A percentile compares a stretch with the other conserved stretches of the same genome.
These are phyloP conservation scores for Paramisgurnus dabryanus DNA, from an alignment of 2,113 vertebrate species.

Conservation along the genomic window DNA sequence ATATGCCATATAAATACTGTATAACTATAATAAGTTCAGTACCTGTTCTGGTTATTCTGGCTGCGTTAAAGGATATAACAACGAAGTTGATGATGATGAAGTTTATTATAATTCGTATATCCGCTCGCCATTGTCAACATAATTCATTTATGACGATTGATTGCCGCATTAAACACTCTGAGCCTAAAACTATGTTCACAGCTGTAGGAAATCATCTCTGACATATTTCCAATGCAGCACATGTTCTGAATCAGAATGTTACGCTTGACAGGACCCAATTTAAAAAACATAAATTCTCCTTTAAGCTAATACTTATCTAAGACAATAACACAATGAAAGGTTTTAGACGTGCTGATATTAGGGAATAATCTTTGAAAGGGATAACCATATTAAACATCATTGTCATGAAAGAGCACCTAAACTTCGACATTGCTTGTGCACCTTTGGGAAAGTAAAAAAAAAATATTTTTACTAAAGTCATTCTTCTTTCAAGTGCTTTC, in stretches of 20 bases:
- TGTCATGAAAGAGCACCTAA: too few species aligned
- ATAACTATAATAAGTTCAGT: background rate
- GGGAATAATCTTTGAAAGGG: too few species aligned
- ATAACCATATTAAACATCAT: too few species aligned
- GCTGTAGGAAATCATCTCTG: slow-evolving; percentile 16
- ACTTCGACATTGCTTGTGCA: too few species aligned
- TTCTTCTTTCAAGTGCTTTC: too few species aligned
- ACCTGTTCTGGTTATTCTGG: background rate
- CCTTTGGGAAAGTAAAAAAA: too few species aligned
- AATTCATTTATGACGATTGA: slow-evolving; percentile 7
- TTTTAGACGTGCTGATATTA: too few species aligned
- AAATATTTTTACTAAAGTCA: too few species aligned
- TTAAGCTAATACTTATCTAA: background rate
- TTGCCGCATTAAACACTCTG: background rate
- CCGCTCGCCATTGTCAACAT: background rate
- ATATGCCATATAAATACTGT: background rate
- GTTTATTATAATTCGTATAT: background rate
- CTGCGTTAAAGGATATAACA: background rate
- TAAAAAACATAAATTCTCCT: background rate
- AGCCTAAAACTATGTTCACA: slow-evolving; percentile 9
- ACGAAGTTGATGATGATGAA: background rate
- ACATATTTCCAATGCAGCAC: slow-evolving; percentile 18
- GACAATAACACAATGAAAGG: background rate
- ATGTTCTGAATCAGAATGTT: slow-evolving; percentile 15
- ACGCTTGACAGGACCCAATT: slow-evolving; percentile 1